Evolutionary conservation across 2,113 vertebrate species (phyloP).

Genomic region (Myodes glareolus): DNA sequence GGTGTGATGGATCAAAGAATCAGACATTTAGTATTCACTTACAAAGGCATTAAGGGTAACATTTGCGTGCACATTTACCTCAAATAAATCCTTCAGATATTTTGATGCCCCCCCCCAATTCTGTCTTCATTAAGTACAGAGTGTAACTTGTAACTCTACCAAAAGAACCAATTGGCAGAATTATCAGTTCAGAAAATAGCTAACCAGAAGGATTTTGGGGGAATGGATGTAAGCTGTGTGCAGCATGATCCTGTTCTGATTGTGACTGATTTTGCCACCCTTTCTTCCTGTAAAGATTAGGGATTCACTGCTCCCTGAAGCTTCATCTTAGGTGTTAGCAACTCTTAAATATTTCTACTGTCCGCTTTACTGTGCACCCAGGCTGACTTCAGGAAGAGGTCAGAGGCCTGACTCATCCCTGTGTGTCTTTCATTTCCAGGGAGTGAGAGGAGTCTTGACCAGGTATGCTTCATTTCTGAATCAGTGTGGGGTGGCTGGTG

Average conservation of each 20-base stretch:
- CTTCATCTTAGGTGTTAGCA: not conserved
- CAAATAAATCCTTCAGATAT: not conserved
- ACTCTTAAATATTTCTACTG: not conserved
- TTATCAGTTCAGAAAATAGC: not conserved
- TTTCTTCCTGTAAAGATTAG: not conserved
- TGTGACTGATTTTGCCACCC: not conserved
- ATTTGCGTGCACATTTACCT: not conserved
- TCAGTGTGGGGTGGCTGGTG: not conserved
- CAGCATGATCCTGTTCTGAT: not conserved
- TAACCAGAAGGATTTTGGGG: not conserved
- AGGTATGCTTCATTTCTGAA: constrained; percentile 35
- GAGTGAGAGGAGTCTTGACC: constrained; percentile 46
- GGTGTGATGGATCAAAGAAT: not conserved
- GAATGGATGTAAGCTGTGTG: not conserved
- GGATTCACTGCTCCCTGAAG: no score
- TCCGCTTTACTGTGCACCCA: not conserved
- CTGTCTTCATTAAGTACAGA: not conserved
- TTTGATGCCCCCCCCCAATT: not conserved
- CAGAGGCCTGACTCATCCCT: not conserved
- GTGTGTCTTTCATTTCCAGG: constrained; percentile 59
- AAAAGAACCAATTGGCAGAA: not conserved
- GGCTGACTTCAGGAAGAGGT: not conserved
- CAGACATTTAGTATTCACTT: not conserved
- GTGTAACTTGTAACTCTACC: not conserved
- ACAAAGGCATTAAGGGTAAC: not conserved